Evolutionary conservation across 1,140 invertebrate species (phyloP).

Genomic region (Aphis gossypii): DNA sequence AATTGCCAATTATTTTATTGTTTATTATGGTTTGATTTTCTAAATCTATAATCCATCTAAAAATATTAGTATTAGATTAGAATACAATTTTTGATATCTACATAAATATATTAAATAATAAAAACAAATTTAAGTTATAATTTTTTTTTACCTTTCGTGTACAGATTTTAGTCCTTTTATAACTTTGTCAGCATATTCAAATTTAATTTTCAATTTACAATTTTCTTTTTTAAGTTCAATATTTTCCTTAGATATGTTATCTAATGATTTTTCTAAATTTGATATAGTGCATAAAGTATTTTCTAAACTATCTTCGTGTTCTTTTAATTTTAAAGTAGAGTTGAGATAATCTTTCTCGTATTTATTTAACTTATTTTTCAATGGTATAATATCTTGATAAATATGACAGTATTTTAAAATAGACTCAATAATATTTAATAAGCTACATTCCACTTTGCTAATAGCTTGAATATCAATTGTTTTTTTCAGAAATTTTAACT

Average conservation of each 20-base stretch:
- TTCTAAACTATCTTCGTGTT: neutral
- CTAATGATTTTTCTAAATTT: constrained; percentile 19
- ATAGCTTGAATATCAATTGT: constrained; percentile 76
- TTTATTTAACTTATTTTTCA: constrained; percentile 80
- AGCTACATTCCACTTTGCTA: constrained; percentile 80
- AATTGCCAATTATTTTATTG: constrained; percentile 80
- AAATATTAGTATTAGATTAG: neutral
- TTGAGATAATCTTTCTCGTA: constrained; percentile 71
- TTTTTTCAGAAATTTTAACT: constrained; percentile 69
- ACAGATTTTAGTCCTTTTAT: neutral
- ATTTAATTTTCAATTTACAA: neutral
- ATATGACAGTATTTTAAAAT: constrained; percentile 86
- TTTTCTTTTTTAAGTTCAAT: constrained; percentile 19
- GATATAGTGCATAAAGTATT: neutral
- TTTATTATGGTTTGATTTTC: constrained; percentile 73
- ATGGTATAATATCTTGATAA: constrained; percentile 85
- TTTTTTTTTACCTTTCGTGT: constrained; percentile 26
- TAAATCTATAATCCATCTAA: constrained; percentile 76
- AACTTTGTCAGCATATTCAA: constrained; percentile 24
- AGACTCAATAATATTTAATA: constrained; percentile 85
- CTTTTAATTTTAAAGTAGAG: neutral
- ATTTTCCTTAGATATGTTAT: neutral
- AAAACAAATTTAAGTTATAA: neutral
- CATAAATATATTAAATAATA: neutral
- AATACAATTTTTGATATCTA: neutral